These are phyloP conservation scores for Flabesymbios commensalis DNA, from an alignment of 2,888 invertebrate species.

Conservation along the genomic window DNA sequence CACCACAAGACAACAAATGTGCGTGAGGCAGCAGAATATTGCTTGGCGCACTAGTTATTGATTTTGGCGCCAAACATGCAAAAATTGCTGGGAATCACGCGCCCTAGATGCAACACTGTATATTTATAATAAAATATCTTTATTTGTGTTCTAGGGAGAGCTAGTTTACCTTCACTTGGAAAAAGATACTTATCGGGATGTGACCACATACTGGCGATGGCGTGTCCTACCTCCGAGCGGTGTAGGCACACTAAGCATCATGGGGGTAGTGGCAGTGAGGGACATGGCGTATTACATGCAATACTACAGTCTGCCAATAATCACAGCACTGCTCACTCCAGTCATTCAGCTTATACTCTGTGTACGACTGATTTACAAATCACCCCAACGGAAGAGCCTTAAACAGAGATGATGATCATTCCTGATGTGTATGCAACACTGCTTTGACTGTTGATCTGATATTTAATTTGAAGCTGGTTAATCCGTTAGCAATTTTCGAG, in stretches of 20 bases:
- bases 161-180: slow-evolving; percentile 41
- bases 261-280: slow-evolving; percentile 46
- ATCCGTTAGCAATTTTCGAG: too few relatives aligned
- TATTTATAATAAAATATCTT: not conserved
- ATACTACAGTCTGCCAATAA: slow-evolving; percentile 53
- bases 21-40: too few relatives aligned
- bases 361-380: slow-evolving; percentile 43
- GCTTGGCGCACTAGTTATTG: too few relatives aligned
- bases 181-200: slow-evolving; percentile 34
- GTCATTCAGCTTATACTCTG: slow-evolving; percentile 46
- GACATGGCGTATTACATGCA: slow-evolving; percentile 54
- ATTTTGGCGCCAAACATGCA: too few relatives aligned
- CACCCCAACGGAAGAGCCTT: too few relatives aligned
- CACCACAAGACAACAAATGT: too few relatives aligned
- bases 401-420: too few relatives aligned
- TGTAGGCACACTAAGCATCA: slow-evolving; percentile 42
- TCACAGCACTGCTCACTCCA: slow-evolving; percentile 50
- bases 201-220: slow-evolving; percentile 49
- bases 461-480: too few relatives aligned
- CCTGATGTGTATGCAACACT: too few relatives aligned
- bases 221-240: slow-evolving; percentile 47
- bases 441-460: too few relatives aligned
- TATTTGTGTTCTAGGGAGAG: slow-evolving; percentile 40
- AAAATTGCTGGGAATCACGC: too few relatives aligned
- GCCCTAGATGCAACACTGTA: too few relatives aligned